These are phyloP conservation scores for Antheraea mylitta DNA, from an alignment of 1,140 invertebrate species.

Conservation along the genomic window DNA sequence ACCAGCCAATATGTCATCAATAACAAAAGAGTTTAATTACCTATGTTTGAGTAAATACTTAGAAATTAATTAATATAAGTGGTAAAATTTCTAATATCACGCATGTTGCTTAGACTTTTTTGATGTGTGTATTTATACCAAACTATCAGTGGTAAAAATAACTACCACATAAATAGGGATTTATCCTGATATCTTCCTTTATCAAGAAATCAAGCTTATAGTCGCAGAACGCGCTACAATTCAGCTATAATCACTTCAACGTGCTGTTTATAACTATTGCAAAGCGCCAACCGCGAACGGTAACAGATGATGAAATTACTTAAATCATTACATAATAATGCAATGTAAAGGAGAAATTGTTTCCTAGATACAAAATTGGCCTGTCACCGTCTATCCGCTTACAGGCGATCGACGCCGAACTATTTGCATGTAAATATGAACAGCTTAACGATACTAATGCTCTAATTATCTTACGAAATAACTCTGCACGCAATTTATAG, in stretches of 20 bases:
- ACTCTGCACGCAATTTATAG: neutral
- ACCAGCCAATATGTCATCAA: no score
- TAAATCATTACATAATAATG: conserved; percentile 31
- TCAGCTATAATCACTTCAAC: no score
- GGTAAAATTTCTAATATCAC: no score
- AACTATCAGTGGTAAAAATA: no score
- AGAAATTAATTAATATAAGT: no score
- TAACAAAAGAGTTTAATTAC: no score
- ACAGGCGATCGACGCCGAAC: conserved; percentile 12
- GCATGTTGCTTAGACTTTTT: no score
- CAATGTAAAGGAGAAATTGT: conserved; percentile 26
- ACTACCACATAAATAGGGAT: no score
- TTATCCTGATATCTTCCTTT: no score
- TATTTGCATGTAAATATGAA: conserved; percentile 15
- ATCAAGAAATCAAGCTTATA: no score
- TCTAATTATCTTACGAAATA: conserved; percentile 23
- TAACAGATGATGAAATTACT: conserved; percentile 14
- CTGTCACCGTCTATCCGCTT: neutral
- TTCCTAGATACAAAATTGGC: neutral
- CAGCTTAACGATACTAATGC: neutral
- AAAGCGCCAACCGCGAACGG: neutral
- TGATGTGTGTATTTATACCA: no score
- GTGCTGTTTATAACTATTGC: neutral
- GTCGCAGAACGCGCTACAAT: neutral
- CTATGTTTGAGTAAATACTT: no score